Evolutionary conservation across 2,113 vertebrate genomes (phyloP).

Genomic region (Daphoenositta chrysoptera): DNA sequence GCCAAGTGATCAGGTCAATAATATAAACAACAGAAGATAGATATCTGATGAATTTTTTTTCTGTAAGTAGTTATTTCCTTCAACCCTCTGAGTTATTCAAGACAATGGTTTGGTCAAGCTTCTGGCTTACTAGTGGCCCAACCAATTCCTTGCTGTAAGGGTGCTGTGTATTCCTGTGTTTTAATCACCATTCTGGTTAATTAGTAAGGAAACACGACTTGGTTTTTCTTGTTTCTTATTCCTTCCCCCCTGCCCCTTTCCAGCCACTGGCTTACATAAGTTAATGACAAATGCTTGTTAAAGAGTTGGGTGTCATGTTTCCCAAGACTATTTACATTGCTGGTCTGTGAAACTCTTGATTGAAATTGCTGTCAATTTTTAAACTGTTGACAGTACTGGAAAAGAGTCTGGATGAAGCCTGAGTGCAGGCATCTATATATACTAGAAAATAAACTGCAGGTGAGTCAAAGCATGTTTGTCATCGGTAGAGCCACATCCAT

Average conservation of each 20-base stretch:
- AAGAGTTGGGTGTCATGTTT: not conserved
- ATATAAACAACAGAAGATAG: slow-evolving; percentile 15
- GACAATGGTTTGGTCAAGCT: not conserved
- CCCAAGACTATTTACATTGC: not conserved
- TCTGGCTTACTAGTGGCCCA: not conserved
- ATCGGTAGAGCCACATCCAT: not conserved
- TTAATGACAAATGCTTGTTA: not conserved
- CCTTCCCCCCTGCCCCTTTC: fast-evolving
- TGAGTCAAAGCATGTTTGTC: not conserved
- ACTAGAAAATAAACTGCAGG: not conserved
- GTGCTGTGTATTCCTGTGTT: not conserved
- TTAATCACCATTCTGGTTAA: not conserved
- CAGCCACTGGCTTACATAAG: not conserved
- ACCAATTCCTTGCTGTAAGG: not conserved
- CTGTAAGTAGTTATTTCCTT: not conserved
- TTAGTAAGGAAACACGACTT: not conserved
- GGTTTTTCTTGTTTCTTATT: not conserved
- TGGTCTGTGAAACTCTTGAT: not conserved
- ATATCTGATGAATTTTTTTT: not conserved
- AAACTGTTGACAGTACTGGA: not conserved
- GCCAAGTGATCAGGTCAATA: slow-evolving; percentile 12
- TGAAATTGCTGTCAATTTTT: not conserved
- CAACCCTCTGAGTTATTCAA: not conserved
- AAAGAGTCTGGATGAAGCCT: not conserved
- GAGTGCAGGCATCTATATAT: not conserved